Evolutionary conservation across 2,797 vertebrate species (phyloP).

Genomic region (Sebastes steindachneri): DNA sequence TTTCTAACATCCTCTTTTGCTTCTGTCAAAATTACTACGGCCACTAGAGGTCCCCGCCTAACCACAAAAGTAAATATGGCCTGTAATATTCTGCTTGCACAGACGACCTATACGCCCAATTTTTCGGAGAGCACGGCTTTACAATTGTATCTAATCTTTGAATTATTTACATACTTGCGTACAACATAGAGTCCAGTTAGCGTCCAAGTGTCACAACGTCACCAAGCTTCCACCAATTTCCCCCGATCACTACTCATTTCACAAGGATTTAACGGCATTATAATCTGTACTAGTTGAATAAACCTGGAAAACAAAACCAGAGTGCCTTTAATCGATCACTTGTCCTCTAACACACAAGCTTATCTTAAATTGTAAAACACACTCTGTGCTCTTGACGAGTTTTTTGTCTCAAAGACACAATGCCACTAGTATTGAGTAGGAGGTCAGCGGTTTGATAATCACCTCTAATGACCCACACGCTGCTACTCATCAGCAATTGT

Average conservation of each 20-base stretch:
- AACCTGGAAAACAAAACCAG: neutral
- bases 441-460: conserved; percentile 22
- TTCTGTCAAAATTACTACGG: neutral
- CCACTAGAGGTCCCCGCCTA: fast-evolving
- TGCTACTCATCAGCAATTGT: conserved; percentile 39
- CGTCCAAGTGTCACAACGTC: neutral
- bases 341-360: neutral
- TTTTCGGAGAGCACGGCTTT: neutral
- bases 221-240: neutral
- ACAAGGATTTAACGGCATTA: neutral
- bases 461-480: conserved; percentile 38
- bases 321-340: neutral
- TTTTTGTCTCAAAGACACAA: neutral
- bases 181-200: neutral
- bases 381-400: neutral
- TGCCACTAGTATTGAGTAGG: neutral
- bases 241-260: neutral
- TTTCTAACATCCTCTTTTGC: neutral
- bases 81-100: neutral
- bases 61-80: neutral
- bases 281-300: neutral
- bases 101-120: neutral
- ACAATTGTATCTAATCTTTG: neutral
- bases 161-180: neutral
- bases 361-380: neutral